phyloP scores from a whole-genome alignment of 1,140 invertebrate genomes.

The Zaprionus africanus region DNA sequence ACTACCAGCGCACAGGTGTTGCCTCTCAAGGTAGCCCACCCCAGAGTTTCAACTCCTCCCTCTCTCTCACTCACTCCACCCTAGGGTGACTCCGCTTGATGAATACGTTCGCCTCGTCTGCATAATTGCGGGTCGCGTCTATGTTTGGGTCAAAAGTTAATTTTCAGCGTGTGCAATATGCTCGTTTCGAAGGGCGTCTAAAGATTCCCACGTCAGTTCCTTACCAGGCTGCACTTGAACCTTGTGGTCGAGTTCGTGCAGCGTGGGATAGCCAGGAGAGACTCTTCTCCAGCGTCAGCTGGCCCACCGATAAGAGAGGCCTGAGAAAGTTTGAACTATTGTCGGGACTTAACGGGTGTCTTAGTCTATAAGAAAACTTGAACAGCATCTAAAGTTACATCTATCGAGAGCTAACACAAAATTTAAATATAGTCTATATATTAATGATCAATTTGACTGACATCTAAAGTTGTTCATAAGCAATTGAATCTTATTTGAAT shows the following conservation, averaged over 20 bases:
- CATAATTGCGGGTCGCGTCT: slow-evolving; percentile 64
- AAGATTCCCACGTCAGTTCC: slow-evolving; percentile 74
- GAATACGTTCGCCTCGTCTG: slow-evolving; percentile 42
- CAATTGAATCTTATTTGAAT: neutral
- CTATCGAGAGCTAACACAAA: too few relatives aligned
- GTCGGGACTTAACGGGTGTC: too few relatives aligned
- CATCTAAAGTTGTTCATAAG: neutral
- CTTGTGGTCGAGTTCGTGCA: slow-evolving; percentile 24
- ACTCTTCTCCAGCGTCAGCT: slow-evolving; percentile 34
- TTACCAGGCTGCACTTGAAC: slow-evolving; percentile 34
- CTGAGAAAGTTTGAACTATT: slow-evolving; percentile 1
- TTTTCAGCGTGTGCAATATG: slow-evolving; percentile 48
- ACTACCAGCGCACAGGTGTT: slow-evolving; percentile 64
- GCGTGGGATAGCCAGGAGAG: slow-evolving; percentile 46
- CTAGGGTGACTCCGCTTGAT: slow-evolving; percentile 55
- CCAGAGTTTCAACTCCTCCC: slow-evolving; percentile 9
- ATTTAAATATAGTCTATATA: too few relatives aligned
- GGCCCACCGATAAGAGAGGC: slow-evolving; percentile 28
- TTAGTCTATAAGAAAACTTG: neutral
- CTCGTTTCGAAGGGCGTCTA: slow-evolving; percentile 9
- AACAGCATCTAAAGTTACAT: neutral
- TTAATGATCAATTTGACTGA: too few relatives aligned
- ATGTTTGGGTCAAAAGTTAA: slow-evolving; percentile 76
- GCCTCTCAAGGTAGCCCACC: slow-evolving; percentile 69
- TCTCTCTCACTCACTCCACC: neutral